phyloP scores from a whole-genome alignment of 2,113 vertebrate species.

The Pteropus alecto region DNA sequence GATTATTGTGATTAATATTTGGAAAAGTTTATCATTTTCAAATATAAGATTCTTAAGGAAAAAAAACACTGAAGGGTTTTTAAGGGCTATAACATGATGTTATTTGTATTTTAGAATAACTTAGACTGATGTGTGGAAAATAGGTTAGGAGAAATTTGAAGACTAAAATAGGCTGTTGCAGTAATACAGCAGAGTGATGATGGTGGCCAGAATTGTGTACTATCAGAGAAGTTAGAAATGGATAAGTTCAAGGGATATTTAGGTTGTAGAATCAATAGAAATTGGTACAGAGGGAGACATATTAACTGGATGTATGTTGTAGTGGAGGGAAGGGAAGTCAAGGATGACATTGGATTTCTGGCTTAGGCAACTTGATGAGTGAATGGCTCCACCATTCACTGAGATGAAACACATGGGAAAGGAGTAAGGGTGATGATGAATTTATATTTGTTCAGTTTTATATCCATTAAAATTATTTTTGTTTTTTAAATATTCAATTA shows the following conservation, averaged over 20 bases:
- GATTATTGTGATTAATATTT: constrained; percentile 40
- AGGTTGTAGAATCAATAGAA: background rate
- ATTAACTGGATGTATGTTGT: background rate
- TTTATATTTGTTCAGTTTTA: background rate
- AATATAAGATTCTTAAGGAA: background rate
- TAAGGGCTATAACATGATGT: background rate
- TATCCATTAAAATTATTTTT: background rate
- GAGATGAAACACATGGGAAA: background rate
- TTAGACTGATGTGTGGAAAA: background rate
- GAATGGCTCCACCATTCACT: background rate
- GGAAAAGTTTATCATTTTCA: constrained; percentile 31
- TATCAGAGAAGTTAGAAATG: background rate
- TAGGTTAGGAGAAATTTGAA: background rate
- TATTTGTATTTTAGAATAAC: background rate
- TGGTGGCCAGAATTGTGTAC: background rate
- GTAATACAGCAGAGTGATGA: background rate
- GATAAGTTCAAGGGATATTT: background rate
- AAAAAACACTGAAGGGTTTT: background rate
- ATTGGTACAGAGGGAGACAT: background rate
- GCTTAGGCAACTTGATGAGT: background rate
- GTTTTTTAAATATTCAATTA: background rate
- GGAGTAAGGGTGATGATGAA: background rate
- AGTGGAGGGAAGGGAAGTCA: background rate
- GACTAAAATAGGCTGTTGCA: background rate
- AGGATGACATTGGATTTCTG: background rate